Conservation (phyloP, 2,888 invertebrate species). For the Drosophila conformis region DNA sequence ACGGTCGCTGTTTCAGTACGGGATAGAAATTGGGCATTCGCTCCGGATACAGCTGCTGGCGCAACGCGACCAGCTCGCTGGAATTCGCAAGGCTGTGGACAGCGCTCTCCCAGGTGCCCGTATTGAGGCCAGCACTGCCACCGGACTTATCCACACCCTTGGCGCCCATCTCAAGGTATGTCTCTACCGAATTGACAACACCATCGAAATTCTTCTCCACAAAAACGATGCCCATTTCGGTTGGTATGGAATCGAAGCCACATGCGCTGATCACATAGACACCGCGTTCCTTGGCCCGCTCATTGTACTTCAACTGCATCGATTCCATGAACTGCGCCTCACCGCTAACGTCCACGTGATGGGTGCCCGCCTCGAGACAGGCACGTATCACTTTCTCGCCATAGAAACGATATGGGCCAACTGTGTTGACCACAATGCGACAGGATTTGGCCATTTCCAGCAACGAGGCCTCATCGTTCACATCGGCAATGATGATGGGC, state of each 20-base stretch:
- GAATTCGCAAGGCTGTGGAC: slow-evolving; percentile 90
- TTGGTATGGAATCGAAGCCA: slow-evolving; percentile 96
- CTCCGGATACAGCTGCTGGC: slow-evolving; percentile 89
- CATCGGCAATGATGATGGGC: slow-evolving; percentile 91
- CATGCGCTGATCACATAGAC: slow-evolving; percentile 95
- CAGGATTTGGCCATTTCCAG: slow-evolving; percentile 92
- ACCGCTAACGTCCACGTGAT: slow-evolving; percentile 97
- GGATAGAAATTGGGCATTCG: slow-evolving; percentile 88
- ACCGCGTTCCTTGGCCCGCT: slow-evolving; percentile 90
- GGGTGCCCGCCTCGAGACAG: slow-evolving; percentile 91
- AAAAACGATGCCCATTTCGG: slow-evolving; percentile 93
- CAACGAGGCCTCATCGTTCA: slow-evolving; percentile 90
- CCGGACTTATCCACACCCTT: slow-evolving; percentile 68
- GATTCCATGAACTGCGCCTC: slow-evolving; percentile 95
- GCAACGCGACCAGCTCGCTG: slow-evolving; percentile 88
- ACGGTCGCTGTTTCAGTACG: slow-evolving; percentile 86
- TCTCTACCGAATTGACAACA: slow-evolving; percentile 91
- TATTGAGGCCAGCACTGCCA: slow-evolving; percentile 88
- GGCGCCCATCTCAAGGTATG: slow-evolving; percentile 87
- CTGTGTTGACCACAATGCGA: slow-evolving; percentile 94
- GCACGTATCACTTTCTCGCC: slow-evolving; percentile 95
- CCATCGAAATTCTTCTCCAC: slow-evolving; percentile 91
- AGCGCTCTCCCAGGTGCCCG: slow-evolving; percentile 95
- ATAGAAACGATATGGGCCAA: slow-evolving; percentile 95
- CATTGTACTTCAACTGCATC: slow-evolving; percentile 93